These are phyloP conservation scores for Lycocorax pyrrhopterus DNA, from an alignment of 2,113 vertebrate species.

Conservation along the genomic window DNA sequence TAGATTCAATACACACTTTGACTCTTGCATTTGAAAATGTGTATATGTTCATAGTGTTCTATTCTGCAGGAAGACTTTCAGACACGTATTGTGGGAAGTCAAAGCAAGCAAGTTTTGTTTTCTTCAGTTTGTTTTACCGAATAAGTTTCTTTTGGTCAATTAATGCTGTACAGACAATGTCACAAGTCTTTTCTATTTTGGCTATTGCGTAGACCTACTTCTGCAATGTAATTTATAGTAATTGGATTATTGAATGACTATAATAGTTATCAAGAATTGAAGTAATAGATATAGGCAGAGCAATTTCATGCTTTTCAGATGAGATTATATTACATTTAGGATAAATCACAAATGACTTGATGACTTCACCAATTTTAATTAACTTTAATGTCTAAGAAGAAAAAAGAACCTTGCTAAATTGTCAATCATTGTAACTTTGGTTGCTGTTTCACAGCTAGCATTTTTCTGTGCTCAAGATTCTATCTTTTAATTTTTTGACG, in stretches of 20 bases:
- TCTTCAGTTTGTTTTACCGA: not conserved
- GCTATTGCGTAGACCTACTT: not conserved
- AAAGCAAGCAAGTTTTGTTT: not conserved
- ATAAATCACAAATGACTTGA: conserved; percentile 46
- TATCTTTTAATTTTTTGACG: not conserved
- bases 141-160: not conserved
- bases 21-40: not conserved
- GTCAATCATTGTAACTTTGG: not conserved
- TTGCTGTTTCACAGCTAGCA: conserved; percentile 16
- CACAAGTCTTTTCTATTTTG: conserved; percentile 2
- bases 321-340: conserved; percentile 58
- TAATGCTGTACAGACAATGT: not conserved
- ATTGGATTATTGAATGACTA: conserved; percentile 52
- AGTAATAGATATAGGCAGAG: conserved; percentile 58
- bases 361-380: conserved; percentile 63
- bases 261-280: conserved; percentile 58
- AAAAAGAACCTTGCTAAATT: conserved; percentile 27
- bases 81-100: not conserved
- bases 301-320: conserved; percentile 70
- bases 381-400: conserved; percentile 44
- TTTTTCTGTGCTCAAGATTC: not conserved
- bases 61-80: not conserved
- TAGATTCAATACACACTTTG: not conserved
- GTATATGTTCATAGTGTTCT: not conserved
- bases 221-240: conserved; percentile 43